Evolutionary conservation across 2,888 invertebrate genomes (phyloP), one percentile per base, ranked within the genome.

Genomic region (Mactromeris polynyma): DNA sequence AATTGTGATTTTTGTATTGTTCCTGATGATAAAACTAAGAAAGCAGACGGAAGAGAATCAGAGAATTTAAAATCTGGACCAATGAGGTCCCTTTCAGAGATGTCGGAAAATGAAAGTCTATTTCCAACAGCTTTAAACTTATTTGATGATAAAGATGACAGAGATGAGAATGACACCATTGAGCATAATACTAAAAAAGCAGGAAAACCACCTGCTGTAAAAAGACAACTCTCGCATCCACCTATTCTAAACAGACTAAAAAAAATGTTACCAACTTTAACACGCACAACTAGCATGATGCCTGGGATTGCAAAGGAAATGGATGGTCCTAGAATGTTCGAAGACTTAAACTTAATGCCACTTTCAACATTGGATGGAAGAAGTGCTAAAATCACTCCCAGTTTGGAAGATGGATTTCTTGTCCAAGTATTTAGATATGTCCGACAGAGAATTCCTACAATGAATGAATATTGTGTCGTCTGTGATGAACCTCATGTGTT

Each of bases 401-500:
- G 91, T 80, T 90, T 95, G 21, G 93, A 79, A 31, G 88, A 90
- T 26, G 90, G 88, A 77, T 90, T 88, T 58, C 85, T 92, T 21
- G 93, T 93, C 14, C 92, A 96, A 94, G 80, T 96, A 31, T 95
- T 94, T 90, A 92, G 91, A 42, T 96, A 96, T 90, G 93, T 93
- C 0, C 88, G 93, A 51, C 95, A 96, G 83, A 92, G 96, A 84
- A 93, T 96, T 33, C 94, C 94, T 2, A 96, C 95, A 6, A 87
- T 96, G 54, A 96, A 96, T 89, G 96, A 95, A 83, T 96, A 94
- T 89, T 96, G 96, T 91, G 95, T 96, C 14, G 94, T 96, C 64
- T 96, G 96, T 94, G 96, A 96, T 93, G 95, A 95, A 85, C 94
- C 94, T 4, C 96, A 96, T 93, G 94, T 95, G 85, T 96, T 96